Conservation (phyloP, 2,888 invertebrate genomes). For the Magallana nippona region DNA sequence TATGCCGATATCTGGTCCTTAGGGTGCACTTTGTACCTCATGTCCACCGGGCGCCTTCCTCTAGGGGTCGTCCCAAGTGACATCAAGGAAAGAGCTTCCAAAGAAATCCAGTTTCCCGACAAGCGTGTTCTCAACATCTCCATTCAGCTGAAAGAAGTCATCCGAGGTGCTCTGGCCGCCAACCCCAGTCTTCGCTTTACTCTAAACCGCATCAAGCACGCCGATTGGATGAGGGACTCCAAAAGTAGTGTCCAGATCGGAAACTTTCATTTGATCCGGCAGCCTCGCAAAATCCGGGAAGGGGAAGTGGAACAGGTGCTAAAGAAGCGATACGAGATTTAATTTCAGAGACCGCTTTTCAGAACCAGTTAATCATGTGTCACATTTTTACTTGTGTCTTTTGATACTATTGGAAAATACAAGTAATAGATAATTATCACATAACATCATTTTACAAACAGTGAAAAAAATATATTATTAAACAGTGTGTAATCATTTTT, state of each 20-base stretch:
- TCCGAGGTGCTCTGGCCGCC: constrained; percentile 69
- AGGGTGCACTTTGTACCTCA: constrained; percentile 71
- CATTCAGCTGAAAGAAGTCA: constrained; percentile 64
- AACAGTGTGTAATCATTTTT: too few species aligned
- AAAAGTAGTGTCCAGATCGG: constrained; percentile 69
- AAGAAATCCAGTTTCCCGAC: constrained; percentile 62
- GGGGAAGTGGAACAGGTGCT: constrained; percentile 64
- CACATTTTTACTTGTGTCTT: not conserved
- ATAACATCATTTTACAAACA: too few species aligned
- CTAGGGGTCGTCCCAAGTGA: constrained; percentile 65
- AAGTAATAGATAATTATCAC: too few species aligned
- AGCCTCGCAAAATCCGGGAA: constrained; percentile 70
- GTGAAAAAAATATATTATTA: too few species aligned
- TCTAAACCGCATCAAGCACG: constrained; percentile 65
- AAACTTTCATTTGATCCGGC: constrained; percentile 73
- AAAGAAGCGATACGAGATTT: constrained; percentile 66
- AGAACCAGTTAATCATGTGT: not conserved
- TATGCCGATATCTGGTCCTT: constrained; percentile 72
- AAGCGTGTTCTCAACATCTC: constrained; percentile 57
- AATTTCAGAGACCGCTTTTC: not conserved
- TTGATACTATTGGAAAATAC: not conserved
- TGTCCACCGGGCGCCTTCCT: constrained; percentile 72
- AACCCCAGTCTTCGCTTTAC: constrained; percentile 66
- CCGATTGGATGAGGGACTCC: constrained; percentile 60
- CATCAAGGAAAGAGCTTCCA: constrained; percentile 62